These are phyloP conservation scores for Rambutsinella grinnellia DNA, from an alignment of 2,888 invertebrate species.

Conservation along the genomic window DNA sequence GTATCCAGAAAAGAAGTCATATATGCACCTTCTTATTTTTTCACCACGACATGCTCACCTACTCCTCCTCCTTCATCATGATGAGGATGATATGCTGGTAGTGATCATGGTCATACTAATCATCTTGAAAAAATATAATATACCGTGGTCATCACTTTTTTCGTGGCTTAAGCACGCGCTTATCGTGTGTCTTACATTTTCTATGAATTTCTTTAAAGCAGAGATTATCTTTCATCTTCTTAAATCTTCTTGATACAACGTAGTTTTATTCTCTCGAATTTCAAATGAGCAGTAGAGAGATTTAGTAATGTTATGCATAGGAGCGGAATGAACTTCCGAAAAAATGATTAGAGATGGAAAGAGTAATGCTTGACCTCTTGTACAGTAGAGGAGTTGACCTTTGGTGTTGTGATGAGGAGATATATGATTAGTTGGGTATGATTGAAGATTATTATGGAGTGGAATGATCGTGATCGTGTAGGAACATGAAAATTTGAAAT, in stretches of 20 bases:
- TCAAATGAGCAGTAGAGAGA: slow-evolving; percentile 21
- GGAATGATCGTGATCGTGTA: background rate
- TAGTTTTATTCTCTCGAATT: slow-evolving; percentile 8
- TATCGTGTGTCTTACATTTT: slow-evolving; percentile 26
- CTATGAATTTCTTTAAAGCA: background rate
- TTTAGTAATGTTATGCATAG: background rate
- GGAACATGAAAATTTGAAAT: background rate
- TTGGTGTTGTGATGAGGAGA: background rate
- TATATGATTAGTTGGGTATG: background rate
- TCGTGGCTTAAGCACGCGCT: slow-evolving; percentile 33
- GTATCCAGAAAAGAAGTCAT: slow-evolving; percentile 16
- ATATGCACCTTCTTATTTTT: slow-evolving; percentile 25
- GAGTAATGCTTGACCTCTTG: background rate
- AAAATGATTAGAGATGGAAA: too few relatives aligned
- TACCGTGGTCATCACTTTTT: background rate
- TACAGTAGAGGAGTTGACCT: background rate
- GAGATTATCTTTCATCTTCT: too few relatives aligned
- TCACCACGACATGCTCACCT: slow-evolving; percentile 48
- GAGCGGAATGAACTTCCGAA: background rate
- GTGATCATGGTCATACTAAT: slow-evolving; percentile 9
- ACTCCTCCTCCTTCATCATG: slow-evolving; percentile 42
- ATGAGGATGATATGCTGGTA: background rate
- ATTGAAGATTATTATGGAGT: background rate
- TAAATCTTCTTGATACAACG: too few relatives aligned
- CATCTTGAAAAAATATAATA: background rate